Percentiles rank a stretch among this genome's conserved stretches.
Conservation (phyloP, 1,140 invertebrate species). For the Chelonus insularis region DNA sequence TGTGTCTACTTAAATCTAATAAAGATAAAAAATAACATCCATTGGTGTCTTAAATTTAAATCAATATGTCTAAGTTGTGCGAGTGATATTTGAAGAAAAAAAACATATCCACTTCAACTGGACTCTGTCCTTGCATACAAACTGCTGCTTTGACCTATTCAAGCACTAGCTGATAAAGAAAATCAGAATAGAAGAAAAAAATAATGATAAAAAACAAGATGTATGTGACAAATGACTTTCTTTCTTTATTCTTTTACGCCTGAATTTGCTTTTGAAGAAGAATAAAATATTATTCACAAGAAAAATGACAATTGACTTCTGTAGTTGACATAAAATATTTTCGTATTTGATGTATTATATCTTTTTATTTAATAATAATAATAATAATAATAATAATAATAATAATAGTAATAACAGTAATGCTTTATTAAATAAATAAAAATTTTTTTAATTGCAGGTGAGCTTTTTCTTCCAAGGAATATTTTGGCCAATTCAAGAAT, state of each 20-base stretch:
- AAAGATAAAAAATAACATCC: slow-evolving; percentile 59
- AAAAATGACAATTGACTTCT: not conserved
- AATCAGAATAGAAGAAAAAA: not conserved
- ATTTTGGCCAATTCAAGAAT: too few species aligned
- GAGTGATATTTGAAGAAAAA: slow-evolving; percentile 57
- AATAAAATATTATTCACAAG: not conserved
- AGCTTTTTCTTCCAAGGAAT: too few species aligned
- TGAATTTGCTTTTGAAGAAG: not conserved
- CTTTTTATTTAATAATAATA: too few species aligned
- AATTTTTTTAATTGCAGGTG: too few species aligned
- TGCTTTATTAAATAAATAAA: too few species aligned
- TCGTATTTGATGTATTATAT: too few species aligned
- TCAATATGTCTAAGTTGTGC: slow-evolving; percentile 13
- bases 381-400: too few species aligned
- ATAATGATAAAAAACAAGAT: slow-evolving; percentile 1
- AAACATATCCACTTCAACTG: slow-evolving; percentile 48
- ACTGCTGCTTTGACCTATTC: slow-evolving; percentile 45
- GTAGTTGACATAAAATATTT: not conserved
- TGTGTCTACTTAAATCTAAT: slow-evolving; percentile 55
- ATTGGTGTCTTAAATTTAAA: slow-evolving; percentile 26
- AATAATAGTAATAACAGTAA: too few species aligned
- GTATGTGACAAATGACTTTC: too few species aligned
- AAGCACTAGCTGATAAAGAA: not conserved
- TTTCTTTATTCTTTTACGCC: not conserved
- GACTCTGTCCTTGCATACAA: slow-evolving; percentile 56